Evolutionary conservation across 2,797 vertebrate species (phyloP).

Genomic region (Fistularia commersonii): DNA sequence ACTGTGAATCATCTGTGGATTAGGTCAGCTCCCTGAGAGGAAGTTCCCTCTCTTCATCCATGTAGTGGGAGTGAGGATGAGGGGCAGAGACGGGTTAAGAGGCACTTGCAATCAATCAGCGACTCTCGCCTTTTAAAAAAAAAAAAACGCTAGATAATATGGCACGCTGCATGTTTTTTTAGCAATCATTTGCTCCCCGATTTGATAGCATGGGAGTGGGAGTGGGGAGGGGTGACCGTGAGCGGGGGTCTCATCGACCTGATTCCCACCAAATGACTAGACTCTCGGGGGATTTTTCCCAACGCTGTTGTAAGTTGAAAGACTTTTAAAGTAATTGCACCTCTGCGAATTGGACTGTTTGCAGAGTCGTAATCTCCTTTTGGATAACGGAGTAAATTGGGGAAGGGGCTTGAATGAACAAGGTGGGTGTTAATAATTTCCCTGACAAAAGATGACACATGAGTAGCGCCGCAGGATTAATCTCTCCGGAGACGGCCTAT

Average conservation of each 20-base stretch:
- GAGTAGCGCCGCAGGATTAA: too few relatives aligned
- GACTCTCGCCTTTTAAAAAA: slow-evolving; percentile 18
- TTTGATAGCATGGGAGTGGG: background rate
- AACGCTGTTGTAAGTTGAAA: slow-evolving; percentile 36
- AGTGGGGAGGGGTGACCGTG: slow-evolving; percentile 1
- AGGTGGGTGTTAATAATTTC: background rate
- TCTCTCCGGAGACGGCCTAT: too few relatives aligned
- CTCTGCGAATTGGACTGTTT: slow-evolving; percentile 18
- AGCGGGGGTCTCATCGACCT: slow-evolving; percentile 21
- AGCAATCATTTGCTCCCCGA: slow-evolving; percentile 12
- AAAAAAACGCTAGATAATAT: slow-evolving; percentile 19
- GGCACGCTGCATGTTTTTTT: background rate
- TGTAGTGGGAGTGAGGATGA: slow-evolving; percentile 18
- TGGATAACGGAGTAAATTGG: slow-evolving; percentile 6
- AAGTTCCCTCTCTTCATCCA: slow-evolving; percentile 34
- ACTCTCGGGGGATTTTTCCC: slow-evolving; percentile 16
- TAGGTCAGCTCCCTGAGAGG: slow-evolving; percentile 25
- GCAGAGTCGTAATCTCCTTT: slow-evolving; percentile 11
- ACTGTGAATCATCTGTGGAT: slow-evolving; percentile 19
- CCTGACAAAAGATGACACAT: background rate
- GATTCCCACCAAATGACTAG: slow-evolving; percentile 16
- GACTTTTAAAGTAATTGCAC: slow-evolving; percentile 37
- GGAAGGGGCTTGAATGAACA: background rate
- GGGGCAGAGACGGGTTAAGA: slow-evolving; percentile 8
- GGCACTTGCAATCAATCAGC: slow-evolving; percentile 19